Conservation (phyloP, 2,888 invertebrate genomes). For the Phlogophora meticulosa region DNA sequence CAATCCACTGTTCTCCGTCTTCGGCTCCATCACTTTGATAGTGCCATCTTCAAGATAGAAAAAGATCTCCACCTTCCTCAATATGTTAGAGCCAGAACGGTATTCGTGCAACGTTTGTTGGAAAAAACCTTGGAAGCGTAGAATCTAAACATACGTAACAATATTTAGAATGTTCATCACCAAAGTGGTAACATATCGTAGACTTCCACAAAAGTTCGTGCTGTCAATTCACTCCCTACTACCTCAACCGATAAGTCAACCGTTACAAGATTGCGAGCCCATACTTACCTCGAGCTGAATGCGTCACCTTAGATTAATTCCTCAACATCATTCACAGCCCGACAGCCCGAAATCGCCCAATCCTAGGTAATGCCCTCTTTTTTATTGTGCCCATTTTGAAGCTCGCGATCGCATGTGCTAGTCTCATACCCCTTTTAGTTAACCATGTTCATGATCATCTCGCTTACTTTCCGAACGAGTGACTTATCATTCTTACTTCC, state of each 20-base stretch:
- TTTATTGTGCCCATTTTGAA: neutral
- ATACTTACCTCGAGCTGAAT: no score
- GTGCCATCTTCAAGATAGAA: constrained; percentile 98
- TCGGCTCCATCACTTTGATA: constrained; percentile 96
- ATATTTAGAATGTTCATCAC: neutral
- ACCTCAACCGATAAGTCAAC: neutral
- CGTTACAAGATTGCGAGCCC: neutral
- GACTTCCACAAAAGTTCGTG: neutral
- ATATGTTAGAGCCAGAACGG: constrained; percentile 92
- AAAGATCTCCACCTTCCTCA: constrained; percentile 95
- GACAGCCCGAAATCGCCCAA: neutral
- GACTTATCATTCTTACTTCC: neutral
- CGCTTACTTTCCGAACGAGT: neutral
- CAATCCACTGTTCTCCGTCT: constrained; percentile 95
- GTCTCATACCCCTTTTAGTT: neutral
- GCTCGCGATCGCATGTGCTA: neutral
- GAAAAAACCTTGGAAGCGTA: constrained; percentile 95
- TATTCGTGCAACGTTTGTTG: constrained; percentile 95
- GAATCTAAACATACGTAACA: constrained; percentile 88
- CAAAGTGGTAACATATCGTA: neutral
- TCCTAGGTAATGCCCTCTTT: neutral
- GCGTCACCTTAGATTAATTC: no score
- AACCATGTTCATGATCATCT: neutral
- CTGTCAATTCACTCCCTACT: neutral
- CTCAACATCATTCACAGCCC: neutral